Conservation (phyloP, 2,113 vertebrate genomes). For the Myrmecophaga tridactyla region DNA sequence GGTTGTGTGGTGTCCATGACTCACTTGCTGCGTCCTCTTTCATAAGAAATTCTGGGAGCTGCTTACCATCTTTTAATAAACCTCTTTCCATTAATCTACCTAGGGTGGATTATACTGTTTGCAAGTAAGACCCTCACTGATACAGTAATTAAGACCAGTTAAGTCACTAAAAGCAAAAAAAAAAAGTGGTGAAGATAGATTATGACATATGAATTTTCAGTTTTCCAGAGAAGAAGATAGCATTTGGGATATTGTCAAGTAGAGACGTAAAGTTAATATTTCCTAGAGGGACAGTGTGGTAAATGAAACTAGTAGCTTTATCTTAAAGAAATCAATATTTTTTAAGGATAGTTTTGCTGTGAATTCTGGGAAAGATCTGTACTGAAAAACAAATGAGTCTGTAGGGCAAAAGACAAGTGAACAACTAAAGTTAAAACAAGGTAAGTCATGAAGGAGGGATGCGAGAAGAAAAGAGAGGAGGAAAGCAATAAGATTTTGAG, state of each 20-base stretch:
- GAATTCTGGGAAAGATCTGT: conserved; percentile 9
- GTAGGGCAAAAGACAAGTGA: not conserved
- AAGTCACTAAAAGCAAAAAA: conserved; percentile 15
- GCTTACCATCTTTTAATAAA: conserved; percentile 22
- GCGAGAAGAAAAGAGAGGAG: not conserved
- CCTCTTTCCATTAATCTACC: not conserved
- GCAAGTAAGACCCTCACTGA: not conserved
- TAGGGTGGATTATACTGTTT: not conserved
- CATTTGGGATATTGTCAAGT: not conserved
- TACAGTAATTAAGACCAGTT: conserved; percentile 22
- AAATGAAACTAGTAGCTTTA: conserved; percentile 37
- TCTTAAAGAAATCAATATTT: not conserved
- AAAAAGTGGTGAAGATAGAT: not conserved
- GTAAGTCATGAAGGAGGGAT: not conserved
- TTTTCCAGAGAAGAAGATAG: conserved; percentile 2
- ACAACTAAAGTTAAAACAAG: conserved; percentile 21
- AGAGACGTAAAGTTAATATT: conserved; percentile 14
- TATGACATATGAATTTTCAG: not conserved
- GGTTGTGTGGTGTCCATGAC: not conserved
- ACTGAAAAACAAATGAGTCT: not conserved
- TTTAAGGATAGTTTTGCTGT: conserved; percentile 14
- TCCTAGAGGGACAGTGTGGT: conserved; percentile 2
- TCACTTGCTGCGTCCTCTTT: not conserved
- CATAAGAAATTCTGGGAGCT: not conserved
- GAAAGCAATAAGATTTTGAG: conserved; percentile 25